phyloP scores from a whole-genome alignment of 2,888 invertebrate genomes.

The Archips xylosteana region DNA sequence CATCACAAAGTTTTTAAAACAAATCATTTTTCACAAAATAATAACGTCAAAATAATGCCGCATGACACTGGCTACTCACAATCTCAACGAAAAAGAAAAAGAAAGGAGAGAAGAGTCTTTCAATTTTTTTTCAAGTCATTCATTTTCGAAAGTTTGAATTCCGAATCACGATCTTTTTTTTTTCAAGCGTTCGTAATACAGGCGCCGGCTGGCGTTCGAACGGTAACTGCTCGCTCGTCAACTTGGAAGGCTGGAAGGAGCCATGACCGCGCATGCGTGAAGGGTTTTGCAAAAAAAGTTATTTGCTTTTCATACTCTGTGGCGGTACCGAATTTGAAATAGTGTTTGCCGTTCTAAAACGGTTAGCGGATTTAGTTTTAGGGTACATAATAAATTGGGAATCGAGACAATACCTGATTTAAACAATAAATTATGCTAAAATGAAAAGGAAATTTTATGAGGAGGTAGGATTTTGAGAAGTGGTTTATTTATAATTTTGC shows the following conservation, averaged over 20 bases:
- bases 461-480: neutral
- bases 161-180: constrained; percentile 18
- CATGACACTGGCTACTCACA: constrained; percentile 20
- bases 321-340: constrained; percentile 24
- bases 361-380: neutral
- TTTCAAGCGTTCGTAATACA: constrained; percentile 20
- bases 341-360: constrained; percentile 1
- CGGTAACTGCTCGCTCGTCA: constrained; percentile 29
- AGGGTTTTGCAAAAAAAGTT: constrained; percentile 15
- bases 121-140: neutral
- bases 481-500: too few species aligned
- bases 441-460: neutral
- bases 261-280: constrained; percentile 27
- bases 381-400: neutral
- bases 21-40: constrained; percentile 55
- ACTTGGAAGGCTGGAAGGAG: constrained; percentile 27
- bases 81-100: neutral
- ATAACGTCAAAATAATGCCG: neutral
- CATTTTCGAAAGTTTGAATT: constrained; percentile 31
- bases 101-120: neutral
- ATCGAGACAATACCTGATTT: neutral
- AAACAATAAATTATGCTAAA: neutral
- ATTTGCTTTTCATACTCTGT: constrained; percentile 20
- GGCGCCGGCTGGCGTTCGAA: constrained; percentile 19
- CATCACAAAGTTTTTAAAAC: constrained; percentile 64